These are phyloP conservation scores for Pangasianodon hypophthalmus DNA, from an alignment of 2,113 vertebrate species.

Conservation along the genomic window DNA sequence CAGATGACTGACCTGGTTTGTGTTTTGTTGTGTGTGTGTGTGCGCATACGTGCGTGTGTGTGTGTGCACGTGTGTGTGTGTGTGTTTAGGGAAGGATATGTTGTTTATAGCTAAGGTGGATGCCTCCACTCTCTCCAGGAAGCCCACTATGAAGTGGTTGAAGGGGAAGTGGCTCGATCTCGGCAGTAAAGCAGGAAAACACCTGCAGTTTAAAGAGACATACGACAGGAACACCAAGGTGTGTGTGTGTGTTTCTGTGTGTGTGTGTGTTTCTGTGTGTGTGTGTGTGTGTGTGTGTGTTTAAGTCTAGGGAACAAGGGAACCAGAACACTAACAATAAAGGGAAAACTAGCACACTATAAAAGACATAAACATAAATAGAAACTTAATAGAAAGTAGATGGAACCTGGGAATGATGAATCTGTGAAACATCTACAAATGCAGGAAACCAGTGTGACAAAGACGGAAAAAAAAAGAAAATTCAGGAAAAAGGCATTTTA, in stretches of 20 bases:
- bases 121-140: conserved; percentile 71
- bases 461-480: too few relatives aligned
- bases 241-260: conserved; percentile 15
- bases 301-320: too few relatives aligned
- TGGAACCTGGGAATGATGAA: too few relatives aligned
- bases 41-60: background rate
- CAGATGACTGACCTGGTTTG: background rate
- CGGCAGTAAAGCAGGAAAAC: conserved; percentile 82
- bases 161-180: conserved; percentile 93
- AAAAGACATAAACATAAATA: too few relatives aligned
- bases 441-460: too few relatives aligned
- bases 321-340: too few relatives aligned
- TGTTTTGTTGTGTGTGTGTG: background rate
- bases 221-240: conserved; percentile 85
- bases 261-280: background rate
- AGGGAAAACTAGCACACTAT: background rate
- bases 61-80: conserved; percentile 37
- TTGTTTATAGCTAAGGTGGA: conserved; percentile 76
- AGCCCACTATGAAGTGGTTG: conserved; percentile 84
- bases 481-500: too few relatives aligned
- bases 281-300: background rate
- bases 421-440: too few relatives aligned
- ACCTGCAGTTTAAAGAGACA: conserved; percentile 82
- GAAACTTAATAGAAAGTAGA: too few relatives aligned
- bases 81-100: conserved; percentile 72